phyloP scores from a whole-genome alignment of 2,888 invertebrate genomes.

The Erebia ligea region DNA sequence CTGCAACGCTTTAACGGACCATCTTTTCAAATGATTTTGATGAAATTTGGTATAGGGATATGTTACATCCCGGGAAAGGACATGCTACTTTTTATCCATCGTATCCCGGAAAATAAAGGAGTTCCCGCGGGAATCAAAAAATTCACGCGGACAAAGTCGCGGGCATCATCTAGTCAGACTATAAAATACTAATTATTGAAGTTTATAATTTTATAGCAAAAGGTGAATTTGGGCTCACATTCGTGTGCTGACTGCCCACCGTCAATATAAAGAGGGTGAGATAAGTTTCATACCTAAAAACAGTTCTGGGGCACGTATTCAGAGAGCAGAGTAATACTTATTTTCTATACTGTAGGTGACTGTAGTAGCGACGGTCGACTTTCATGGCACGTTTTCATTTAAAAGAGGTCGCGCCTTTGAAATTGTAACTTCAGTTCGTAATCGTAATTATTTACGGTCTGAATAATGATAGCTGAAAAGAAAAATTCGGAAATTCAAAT shows the following conservation, averaged over 20 bases:
- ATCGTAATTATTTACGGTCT: slow-evolving; percentile 25
- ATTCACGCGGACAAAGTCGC: too few species aligned
- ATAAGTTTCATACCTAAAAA: slow-evolving; percentile 38
- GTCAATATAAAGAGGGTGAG: slow-evolving; percentile 19
- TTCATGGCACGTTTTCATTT: slow-evolving; percentile 38
- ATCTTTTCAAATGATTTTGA: too few species aligned
- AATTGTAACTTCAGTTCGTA: slow-evolving; percentile 23
- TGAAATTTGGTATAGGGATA: too few species aligned
- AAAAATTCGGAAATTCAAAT: slow-evolving; percentile 4
- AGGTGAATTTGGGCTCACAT: background rate
- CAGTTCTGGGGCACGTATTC: slow-evolving; percentile 40
- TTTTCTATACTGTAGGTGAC: slow-evolving; percentile 31
- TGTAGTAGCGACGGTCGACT: slow-evolving; percentile 27
- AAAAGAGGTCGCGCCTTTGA: slow-evolving; percentile 39
- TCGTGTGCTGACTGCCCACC: background rate
- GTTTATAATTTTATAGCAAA: background rate
- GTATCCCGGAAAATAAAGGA: too few species aligned
- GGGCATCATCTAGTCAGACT: background rate
- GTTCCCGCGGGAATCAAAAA: too few species aligned
- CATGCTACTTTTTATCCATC: too few species aligned
- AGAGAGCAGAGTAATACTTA: slow-evolving; percentile 34
- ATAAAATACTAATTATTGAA: background rate
- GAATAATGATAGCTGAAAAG: slow-evolving; percentile 9
- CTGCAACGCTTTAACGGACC: too few species aligned
- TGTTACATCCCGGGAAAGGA: too few species aligned